A percentile compares a stretch with the other conserved stretches of the same genome.
phyloP scores from a whole-genome alignment of 2,113 vertebrate species.

The Eupsittula cactorum region DNA sequence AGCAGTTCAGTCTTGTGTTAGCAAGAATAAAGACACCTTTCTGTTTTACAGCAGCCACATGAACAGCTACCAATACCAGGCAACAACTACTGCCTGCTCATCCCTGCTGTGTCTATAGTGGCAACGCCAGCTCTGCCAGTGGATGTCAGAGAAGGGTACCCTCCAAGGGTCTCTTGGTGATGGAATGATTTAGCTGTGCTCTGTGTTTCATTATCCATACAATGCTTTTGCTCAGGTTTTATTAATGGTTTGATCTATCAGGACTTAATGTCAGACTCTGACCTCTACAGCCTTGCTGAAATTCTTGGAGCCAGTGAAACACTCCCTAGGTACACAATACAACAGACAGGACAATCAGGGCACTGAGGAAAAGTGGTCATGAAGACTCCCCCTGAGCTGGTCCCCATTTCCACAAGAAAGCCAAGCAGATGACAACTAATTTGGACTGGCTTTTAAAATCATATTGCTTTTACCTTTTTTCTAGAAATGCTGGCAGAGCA shows the following conservation, averaged over 20 bases:
- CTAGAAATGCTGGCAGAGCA: neutral
- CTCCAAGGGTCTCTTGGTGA: neutral
- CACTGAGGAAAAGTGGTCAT: neutral
- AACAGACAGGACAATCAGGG: neutral
- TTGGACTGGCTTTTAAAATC: neutral
- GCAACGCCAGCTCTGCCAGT: neutral
- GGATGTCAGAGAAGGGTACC: neutral
- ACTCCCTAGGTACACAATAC: accelerated
- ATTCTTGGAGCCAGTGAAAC: neutral
- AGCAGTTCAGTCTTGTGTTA: neutral
- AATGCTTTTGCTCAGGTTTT: neutral
- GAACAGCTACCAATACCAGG: neutral
- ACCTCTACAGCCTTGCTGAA: neutral
- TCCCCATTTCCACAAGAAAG: neutral
- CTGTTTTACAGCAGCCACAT: neutral
- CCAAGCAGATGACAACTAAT: neutral
- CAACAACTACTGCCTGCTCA: neutral
- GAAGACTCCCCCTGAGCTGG: neutral
- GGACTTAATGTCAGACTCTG: neutral
- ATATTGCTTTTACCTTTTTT: neutral
- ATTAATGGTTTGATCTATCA: neutral
- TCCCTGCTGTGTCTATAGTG: neutral
- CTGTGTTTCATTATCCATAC: neutral
- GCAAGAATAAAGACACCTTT: neutral
- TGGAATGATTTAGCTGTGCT: neutral